Evolutionary conservation across 2,888 invertebrate genomes (phyloP).

Genomic region (Diabrotica balteata): DNA sequence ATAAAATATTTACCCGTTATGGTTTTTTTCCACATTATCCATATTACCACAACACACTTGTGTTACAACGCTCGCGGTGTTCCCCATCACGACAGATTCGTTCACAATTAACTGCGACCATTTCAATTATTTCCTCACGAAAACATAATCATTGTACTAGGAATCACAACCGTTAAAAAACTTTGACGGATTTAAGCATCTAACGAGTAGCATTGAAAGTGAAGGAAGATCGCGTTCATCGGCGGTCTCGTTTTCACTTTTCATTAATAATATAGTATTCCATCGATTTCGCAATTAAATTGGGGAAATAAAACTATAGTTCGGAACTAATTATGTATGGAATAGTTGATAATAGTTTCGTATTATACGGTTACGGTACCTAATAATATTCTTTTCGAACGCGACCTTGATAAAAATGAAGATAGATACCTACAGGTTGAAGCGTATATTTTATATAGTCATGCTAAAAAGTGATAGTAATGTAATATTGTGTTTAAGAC

Average conservation of each 20-base stretch:
- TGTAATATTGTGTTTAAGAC: too few relatives aligned
- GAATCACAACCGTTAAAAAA: neutral
- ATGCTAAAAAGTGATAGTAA: too few relatives aligned
- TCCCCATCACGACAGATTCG: slow-evolving; percentile 8
- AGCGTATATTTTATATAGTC: too few relatives aligned
- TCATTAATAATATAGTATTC: slow-evolving; percentile 11
- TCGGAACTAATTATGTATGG: neutral
- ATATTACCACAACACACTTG: slow-evolving; percentile 16
- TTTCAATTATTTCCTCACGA: neutral
- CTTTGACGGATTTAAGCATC: neutral
- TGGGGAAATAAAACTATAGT: slow-evolving; percentile 7
- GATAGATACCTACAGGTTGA: too few relatives aligned
- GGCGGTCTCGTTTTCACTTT: slow-evolving; percentile 8
- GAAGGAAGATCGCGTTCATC: too few relatives aligned
- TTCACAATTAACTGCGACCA: neutral
- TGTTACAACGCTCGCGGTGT: slow-evolving; percentile 10
- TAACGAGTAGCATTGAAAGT: too few relatives aligned
- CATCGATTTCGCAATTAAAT: slow-evolving; percentile 8
- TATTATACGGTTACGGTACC: too few relatives aligned
- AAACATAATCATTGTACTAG: neutral
- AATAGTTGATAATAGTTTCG: too few relatives aligned
- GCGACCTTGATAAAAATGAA: too few relatives aligned
- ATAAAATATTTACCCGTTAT: neutral
- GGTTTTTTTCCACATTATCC: slow-evolving; percentile 9
- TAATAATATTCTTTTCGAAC: too few relatives aligned